Evolutionary conservation across 2,113 vertebrate species (phyloP).

Genomic region (Mohoua ochrocephala): DNA sequence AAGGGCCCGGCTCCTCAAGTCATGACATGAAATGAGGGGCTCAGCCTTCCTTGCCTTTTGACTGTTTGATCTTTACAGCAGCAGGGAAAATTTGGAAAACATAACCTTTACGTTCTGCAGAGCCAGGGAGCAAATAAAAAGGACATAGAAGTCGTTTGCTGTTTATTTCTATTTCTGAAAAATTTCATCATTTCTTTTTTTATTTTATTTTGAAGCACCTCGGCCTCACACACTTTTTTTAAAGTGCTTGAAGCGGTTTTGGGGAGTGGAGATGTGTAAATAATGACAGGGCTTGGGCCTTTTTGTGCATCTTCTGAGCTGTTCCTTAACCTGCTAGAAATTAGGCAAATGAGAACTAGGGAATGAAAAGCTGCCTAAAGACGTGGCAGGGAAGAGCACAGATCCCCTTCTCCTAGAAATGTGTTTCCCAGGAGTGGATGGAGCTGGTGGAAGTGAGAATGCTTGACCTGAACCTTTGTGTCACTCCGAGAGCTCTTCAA

Average conservation of each 20-base stretch:
- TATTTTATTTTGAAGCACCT: background rate
- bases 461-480: background rate
- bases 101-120: conserved; percentile 1
- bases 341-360: background rate
- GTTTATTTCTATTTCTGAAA: conserved; percentile 12
- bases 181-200: background rate
- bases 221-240: background rate
- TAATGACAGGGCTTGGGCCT: background rate
- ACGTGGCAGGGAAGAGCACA: background rate
- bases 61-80: background rate
- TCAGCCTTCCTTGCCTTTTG: background rate
- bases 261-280: background rate
- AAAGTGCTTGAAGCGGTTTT: background rate
- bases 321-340: background rate
- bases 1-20: background rate
- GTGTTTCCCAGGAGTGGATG: background rate
- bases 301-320: background rate
- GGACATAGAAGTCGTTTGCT: background rate
- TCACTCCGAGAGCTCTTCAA: background rate
- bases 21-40: background rate
- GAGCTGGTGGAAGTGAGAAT: background rate
- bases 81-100: background rate
- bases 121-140: conserved; percentile 8
- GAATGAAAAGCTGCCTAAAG: background rate
- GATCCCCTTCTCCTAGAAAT: background rate